phyloP scores from a whole-genome alignment of 2,888 invertebrate species.

The Helleia helle region DNA sequence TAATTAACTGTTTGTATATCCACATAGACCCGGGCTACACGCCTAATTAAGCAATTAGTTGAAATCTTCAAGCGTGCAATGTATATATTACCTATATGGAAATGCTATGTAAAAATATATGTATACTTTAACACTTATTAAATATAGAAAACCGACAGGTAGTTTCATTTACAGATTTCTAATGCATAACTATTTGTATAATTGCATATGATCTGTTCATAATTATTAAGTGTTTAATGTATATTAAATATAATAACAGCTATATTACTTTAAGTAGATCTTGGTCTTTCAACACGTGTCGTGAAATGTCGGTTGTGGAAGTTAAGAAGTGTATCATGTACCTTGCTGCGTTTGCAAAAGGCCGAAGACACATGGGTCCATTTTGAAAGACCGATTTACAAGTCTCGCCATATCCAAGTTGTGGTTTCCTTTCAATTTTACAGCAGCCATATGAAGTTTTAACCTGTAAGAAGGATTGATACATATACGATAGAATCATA shows the following conservation, averaged over 20 bases:
- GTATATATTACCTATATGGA: too few species aligned
- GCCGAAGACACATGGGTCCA: slow-evolving; percentile 67
- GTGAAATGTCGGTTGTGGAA: neutral
- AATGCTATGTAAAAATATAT: too few species aligned
- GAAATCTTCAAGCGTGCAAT: too few species aligned
- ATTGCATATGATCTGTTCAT: neutral
- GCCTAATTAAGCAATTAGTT: too few species aligned
- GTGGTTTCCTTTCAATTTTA: slow-evolving; percentile 58
- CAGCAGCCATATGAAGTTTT: slow-evolving; percentile 59
- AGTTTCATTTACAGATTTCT: neutral
- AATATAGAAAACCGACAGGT: neutral
- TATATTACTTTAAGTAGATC: neutral
- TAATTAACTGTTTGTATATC: too few species aligned
- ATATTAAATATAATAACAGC: neutral
- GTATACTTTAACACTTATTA: neutral
- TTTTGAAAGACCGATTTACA: slow-evolving; percentile 74
- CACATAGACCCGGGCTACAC: too few species aligned
- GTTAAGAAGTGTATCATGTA: slow-evolving; percentile 31
- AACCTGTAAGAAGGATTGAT: slow-evolving; percentile 38
- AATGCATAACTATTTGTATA: neutral
- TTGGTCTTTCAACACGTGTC: neutral
- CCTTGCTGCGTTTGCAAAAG: slow-evolving; percentile 66
- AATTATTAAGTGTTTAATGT: too few species aligned
- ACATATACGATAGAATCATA: neutral
- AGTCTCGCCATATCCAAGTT: slow-evolving; percentile 76